Base-by-base conservation (phyloP, 2,113 vertebrate genomes). In the Petaurus breviceps region DNA sequence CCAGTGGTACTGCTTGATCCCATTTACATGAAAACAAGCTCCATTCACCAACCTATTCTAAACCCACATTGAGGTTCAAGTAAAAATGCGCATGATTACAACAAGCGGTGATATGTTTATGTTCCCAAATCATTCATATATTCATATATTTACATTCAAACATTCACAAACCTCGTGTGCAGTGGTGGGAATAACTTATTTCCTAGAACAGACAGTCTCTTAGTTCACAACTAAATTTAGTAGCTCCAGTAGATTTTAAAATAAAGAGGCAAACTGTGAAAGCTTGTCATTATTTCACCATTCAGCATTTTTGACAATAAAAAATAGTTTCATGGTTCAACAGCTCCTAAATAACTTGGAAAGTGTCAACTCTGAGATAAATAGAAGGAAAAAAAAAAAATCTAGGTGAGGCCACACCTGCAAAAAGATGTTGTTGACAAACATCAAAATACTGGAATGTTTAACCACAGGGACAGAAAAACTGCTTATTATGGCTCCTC, bases 21-120 rank as follows among this genome's bases (percentile, higher is more conserved):
- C 98, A 98, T 99, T 99, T 99, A 98, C 98, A 98, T 98, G 98
- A 98, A 99, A 99, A 99, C 98, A 98, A 98, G 96, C 97, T 98
- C 98, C 98, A 98, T 99, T 99, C 98, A 98, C 98, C 98, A 97
- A 97, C 97, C 97, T 98, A 96, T 98, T 98, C 97, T 97, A 98
- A 98, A 98, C 97, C 98, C 97, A 98, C 98, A 98, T 96, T 98
- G 97, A 98, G 97, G 94, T 98, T 98, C 98, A 97, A 98, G 97
- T 97, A 97, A 98, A 98, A 98, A 98, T 97, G 97, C 97, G 89
- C 98, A 97, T 98, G 98, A 98, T 98, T 98, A 98, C 97, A 98
- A 97, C 95, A 95, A 98, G 97, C 90, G 23, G 97, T 14, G 84
- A 97, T 98, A 98, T 98, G 98, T 98, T 98, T 98, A 98, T 98